A percentile compares a stretch with the other conserved stretches of the same genome.
These are phyloP conservation scores for Panagrolaimus sp. DNA, from an alignment of 1,140 invertebrate genomes.

Conservation along the genomic window DNA sequence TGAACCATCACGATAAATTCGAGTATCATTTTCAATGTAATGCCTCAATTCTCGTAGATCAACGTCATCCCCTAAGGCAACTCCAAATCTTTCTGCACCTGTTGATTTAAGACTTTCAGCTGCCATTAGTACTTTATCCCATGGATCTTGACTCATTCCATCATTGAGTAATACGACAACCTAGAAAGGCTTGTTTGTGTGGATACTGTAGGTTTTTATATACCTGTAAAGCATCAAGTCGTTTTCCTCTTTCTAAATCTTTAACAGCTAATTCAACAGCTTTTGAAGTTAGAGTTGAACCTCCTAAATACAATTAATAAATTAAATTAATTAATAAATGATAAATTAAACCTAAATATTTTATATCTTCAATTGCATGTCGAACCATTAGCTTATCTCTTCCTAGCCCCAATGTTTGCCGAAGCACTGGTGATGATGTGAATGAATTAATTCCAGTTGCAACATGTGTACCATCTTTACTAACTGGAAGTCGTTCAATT, in stretches of 20 bases:
- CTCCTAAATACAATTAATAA: too few species aligned
- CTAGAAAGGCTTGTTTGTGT: too few species aligned
- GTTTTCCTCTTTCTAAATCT: conserved; percentile 39
- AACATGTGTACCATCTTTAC: conserved; percentile 43
- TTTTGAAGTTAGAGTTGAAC: conserved; percentile 47
- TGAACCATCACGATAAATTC: conserved; percentile 48
- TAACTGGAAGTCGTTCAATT: conserved; percentile 51
- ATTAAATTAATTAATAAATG: too few species aligned
- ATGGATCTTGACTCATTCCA: conserved; percentile 51
- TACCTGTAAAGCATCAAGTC: conserved; percentile 41
- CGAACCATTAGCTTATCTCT: conserved; percentile 49
- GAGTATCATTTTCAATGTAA: conserved; percentile 40
- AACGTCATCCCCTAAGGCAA: conserved; percentile 49
- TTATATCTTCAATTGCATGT: conserved; percentile 49
- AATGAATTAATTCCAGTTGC: conserved; percentile 52
- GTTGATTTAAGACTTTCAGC: conserved; percentile 34
- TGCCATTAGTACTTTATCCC: conserved; percentile 39
- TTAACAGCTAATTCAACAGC: conserved; percentile 50
- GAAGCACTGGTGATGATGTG: conserved; percentile 39
- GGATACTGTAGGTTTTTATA: too few species aligned
- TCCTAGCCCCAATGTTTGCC: conserved; percentile 49
- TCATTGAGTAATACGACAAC: conserved; percentile 54
- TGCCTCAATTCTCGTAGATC: conserved; percentile 44
- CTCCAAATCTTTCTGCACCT: conserved; percentile 49
- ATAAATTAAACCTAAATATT: too few species aligned